Conservation (phyloP, 2,888 invertebrate genomes). For the Acleris cristana region DNA sequence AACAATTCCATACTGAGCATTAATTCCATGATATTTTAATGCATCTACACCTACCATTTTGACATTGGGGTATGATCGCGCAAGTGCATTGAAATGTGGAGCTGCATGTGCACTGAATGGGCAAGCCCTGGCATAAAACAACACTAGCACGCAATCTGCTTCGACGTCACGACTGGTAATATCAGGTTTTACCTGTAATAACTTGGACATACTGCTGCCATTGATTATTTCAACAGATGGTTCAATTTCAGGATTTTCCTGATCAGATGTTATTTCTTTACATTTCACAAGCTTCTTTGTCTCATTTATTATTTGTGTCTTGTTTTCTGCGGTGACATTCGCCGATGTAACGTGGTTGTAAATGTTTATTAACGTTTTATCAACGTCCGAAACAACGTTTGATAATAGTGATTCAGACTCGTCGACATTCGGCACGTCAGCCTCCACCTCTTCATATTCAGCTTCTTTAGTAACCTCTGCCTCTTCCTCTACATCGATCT, state of each 20-base stretch:
- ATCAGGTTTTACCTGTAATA: constrained; percentile 86
- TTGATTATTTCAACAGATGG: constrained; percentile 87
- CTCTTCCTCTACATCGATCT: constrained; percentile 71
- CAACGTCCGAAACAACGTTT: constrained; percentile 75
- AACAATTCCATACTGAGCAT: constrained; percentile 95
- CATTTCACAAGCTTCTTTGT: constrained; percentile 75
- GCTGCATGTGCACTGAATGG: constrained; percentile 95
- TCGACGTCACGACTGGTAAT: constrained; percentile 86
- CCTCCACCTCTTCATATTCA: constrained; percentile 50
- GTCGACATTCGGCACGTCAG: constrained; percentile 72
- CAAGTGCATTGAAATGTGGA: constrained; percentile 94
- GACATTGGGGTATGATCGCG: constrained; percentile 93
- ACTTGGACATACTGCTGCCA: constrained; percentile 86
- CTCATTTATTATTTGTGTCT: constrained; percentile 65
- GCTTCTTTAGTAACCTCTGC: constrained; percentile 48
- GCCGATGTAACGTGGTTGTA: constrained; percentile 76
- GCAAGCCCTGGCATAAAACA: constrained; percentile 96
- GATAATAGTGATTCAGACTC: constrained; percentile 76
- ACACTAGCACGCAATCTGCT: constrained; percentile 89
- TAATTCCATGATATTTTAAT: constrained; percentile 91
- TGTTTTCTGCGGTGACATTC: constrained; percentile 70
- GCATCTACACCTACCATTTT: constrained; percentile 96
- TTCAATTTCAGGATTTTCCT: constrained; percentile 59
- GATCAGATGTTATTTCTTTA: constrained; percentile 67
- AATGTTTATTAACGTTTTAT: constrained; percentile 72